Base-by-base conservation (phyloP, 2,113 vertebrate species). In the Macrotus californicus region DNA sequence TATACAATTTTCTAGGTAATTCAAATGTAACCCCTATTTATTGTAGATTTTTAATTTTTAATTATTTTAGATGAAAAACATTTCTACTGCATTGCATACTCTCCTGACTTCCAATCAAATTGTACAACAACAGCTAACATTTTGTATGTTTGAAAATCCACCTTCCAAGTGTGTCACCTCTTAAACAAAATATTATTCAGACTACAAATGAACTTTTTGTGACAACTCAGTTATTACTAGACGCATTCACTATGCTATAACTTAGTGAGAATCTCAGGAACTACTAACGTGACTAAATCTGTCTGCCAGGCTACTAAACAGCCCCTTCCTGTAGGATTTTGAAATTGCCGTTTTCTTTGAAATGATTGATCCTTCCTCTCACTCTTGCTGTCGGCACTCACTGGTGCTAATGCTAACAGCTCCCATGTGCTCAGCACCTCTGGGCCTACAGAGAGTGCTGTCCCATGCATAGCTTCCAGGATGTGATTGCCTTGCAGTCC, bases 111-210 rank as follows among this genome's bases (percentile, higher is more conserved):
- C 31, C 77, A 95, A 29, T 61, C n/a, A 87, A 89, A 64, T 73
- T 52, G 59, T n/a, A 43, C 16, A 29, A 52, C 46, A 76, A 75
- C 31, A 54, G 54, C 6, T 50, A 87, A 83, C 16, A 75, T 86
- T 75, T 88, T 54, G 48, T 18, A 64, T 79, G n/a, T 10, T 83
- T 87, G 50, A 87, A 72, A 86, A 52, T 80, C 31, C 0, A 31
- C 29, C 80, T 95, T 87, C 31, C n/a, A 87, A 69, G 36, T 82
- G 15, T 5, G 54, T 50, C 3, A 48, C 26, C 4, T 82, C 9
- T 96, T 92, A 89, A 87, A 48, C 13, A 59, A 86, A 87, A 46
- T 84, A 79, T 43, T 48, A 43, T 81, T 88, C 69, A 69, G 70
- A n/a, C 85, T 95, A 16, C 18, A 81, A 90, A 70, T 80, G n/a